A percentile compares a stretch with the other conserved stretches of the same genome.
phyloP scores from a whole-genome alignment of 2,113 vertebrate species.

The Sigmodon hispidus region DNA sequence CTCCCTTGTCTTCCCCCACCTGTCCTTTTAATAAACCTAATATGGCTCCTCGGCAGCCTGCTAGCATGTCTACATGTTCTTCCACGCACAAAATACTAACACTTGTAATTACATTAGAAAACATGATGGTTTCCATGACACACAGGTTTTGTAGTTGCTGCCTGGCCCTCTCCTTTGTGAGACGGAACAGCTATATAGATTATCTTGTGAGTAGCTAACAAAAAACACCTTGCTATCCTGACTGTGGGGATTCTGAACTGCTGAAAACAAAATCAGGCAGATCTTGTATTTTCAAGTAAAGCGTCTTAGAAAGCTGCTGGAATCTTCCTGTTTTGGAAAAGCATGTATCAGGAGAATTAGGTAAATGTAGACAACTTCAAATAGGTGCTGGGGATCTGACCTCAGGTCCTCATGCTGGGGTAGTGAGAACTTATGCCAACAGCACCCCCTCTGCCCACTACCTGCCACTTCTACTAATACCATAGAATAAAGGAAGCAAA shows the following conservation, averaged over 20 bases:
- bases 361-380: slow-evolving; percentile 1
- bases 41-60: too few species aligned
- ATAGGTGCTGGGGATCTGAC: neutral
- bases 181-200: neutral
- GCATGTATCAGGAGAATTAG: neutral
- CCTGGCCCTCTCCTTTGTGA: neutral
- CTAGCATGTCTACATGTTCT: too few species aligned
- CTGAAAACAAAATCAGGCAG: neutral
- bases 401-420: neutral
- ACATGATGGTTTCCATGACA: neutral
- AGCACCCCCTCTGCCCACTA: neutral
- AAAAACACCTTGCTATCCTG: slow-evolving; percentile 25
- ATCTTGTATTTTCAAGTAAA: neutral
- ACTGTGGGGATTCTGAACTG: neutral
- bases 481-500: slow-evolving; percentile 34
- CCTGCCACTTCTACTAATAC: too few species aligned
- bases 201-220: neutral
- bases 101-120: slow-evolving; percentile 33
- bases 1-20: too few species aligned
- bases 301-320: slow-evolving; percentile 1
- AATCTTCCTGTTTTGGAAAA: slow-evolving; percentile 1
- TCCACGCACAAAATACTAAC: too few species aligned
- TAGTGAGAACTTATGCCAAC: neutral
- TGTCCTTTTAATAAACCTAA: too few species aligned
- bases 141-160: neutral